Evolutionary conservation across 35 echinoderm and acorn worm genomes (phyloP).

Genomic region (Diadema setosum): DNA sequence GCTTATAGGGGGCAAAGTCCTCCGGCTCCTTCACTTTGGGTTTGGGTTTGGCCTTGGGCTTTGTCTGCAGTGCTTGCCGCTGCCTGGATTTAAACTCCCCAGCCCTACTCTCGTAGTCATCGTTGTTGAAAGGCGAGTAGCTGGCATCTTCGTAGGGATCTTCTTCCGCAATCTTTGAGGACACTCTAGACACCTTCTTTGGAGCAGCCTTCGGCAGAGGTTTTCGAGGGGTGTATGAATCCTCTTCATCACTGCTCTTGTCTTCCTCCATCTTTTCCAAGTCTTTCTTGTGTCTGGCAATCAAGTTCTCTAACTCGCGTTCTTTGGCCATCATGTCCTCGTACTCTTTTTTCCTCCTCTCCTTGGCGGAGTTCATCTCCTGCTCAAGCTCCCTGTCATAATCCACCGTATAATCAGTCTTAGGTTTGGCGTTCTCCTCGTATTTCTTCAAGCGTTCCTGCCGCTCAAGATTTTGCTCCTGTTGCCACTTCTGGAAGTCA

Average conservation of each 20-base stretch:
- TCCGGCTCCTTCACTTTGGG: not conserved
- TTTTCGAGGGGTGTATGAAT: not conserved
- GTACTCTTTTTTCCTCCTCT: conserved; percentile 44
- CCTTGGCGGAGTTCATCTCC: conserved; percentile 16
- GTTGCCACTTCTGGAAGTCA: conserved; percentile 96
- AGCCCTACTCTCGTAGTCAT: conserved; percentile 6
- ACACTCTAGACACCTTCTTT: not conserved
- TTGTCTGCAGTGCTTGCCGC: not conserved
- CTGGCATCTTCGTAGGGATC: not conserved
- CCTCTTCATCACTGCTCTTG: conserved; percentile 28
- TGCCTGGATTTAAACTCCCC: not conserved
- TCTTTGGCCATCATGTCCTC: conserved; percentile 62
- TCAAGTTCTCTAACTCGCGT: conserved; percentile 58
- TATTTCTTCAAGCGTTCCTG: conserved; percentile 54
- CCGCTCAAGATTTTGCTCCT: conserved; percentile 77
- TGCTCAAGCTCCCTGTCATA: conserved; percentile 28
- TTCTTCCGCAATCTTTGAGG: not conserved
- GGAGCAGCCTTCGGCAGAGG: not conserved
- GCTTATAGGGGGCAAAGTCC: not conserved
- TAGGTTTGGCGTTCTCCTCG: not conserved
- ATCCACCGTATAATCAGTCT: not conserved
- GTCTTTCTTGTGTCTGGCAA: conserved; percentile 61
- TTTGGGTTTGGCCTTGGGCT: conserved; percentile 8
- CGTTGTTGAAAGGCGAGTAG: not conserved
- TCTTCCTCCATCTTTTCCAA: conserved; percentile 7